phyloP scores from a whole-genome alignment of 2,888 invertebrate species.

The Lampropteryx suffumata region DNA sequence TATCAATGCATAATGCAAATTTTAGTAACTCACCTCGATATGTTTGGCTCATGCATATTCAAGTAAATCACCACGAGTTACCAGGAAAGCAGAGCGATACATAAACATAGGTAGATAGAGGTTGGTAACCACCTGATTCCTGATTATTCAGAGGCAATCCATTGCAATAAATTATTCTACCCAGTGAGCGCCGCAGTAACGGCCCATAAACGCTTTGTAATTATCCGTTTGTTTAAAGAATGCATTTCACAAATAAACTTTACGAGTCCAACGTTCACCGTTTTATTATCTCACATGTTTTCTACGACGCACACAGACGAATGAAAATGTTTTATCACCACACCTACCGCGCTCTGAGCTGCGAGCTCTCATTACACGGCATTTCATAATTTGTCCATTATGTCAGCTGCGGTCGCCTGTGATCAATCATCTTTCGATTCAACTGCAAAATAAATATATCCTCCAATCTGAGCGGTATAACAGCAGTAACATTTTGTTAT shows the following conservation, averaged over 20 bases:
- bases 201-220: slow-evolving; percentile 69
- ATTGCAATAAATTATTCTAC: slow-evolving; percentile 61
- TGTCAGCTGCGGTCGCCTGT: slow-evolving; percentile 44
- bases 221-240: slow-evolving; percentile 78
- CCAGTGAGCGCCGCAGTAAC: slow-evolving; percentile 52
- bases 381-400: slow-evolving; percentile 63
- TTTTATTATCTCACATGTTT: slow-evolving; percentile 80
- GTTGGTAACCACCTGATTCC: slow-evolving; percentile 42
- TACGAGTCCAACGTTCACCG: slow-evolving; percentile 73
- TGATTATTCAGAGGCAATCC: slow-evolving; percentile 55
- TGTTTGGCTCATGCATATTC: slow-evolving; percentile 29
- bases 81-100: slow-evolving; percentile 34
- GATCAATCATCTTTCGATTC: slow-evolving; percentile 53
- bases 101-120: too few relatives aligned
- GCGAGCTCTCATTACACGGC: slow-evolving; percentile 49
- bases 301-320: slow-evolving; percentile 55
- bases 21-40: background rate
- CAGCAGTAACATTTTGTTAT: slow-evolving; percentile 70
- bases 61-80: slow-evolving; percentile 33
- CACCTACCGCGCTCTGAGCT: slow-evolving; percentile 45
- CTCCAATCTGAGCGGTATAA: slow-evolving; percentile 62
- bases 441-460: slow-evolving; percentile 53
- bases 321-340: slow-evolving; percentile 58
- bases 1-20: background rate
- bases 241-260: slow-evolving; percentile 78